Base-by-base conservation (phyloP, 2,797 vertebrate genomes). In the Onychomys arenicola region DNA sequence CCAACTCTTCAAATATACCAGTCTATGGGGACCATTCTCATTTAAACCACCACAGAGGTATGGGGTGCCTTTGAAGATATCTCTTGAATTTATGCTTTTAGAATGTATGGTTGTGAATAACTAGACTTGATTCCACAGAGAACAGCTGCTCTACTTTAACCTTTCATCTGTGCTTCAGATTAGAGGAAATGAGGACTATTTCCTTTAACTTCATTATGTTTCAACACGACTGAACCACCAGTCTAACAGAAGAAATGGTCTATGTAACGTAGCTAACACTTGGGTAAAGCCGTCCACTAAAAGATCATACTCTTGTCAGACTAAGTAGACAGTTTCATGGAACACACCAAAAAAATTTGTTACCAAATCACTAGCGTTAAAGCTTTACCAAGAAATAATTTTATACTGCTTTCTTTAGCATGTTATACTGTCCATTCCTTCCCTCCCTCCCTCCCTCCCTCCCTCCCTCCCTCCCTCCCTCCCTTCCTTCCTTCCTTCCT, bases 11-110 rank as follows among this genome's bases (percentile, higher is more conserved):
- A 40, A 82, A 61, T 43, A 61, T 29, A 82, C 17, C n/a, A 17
- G 21, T 40, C 11, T 29, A 13, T 17, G 57, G 4, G 13, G 6
- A 7, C 4, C 4, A 29, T 82, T 40, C 37, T 40, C 6, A 61
- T 19, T 40, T 43, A 82, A 82, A 40, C 7, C 13, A 59, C 49
- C 34, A 27, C 23, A n/a, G 34, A 40, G n/a, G 0, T 27, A 89
- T 17, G 7, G 25, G 80, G 34, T 67, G 17, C 19, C 27, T 93
- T 93, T 80, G 32, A 93, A 46, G 67, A 46, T 71, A 37, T 19
- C 19, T 87, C 29, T 89, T 93, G 49, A 75, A 69, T 84, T 93
- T 40, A 65, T 77, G 81, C 55, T 32, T 97, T 89, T 73, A 40
- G 37, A 61, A 46, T 23, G 0, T 57, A 11, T 86, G 21, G 17